Percentiles rank a stretch among this genome's conserved stretches.
Conservation (phyloP, 2,888 invertebrate species). For the Xestia xanthographa region DNA sequence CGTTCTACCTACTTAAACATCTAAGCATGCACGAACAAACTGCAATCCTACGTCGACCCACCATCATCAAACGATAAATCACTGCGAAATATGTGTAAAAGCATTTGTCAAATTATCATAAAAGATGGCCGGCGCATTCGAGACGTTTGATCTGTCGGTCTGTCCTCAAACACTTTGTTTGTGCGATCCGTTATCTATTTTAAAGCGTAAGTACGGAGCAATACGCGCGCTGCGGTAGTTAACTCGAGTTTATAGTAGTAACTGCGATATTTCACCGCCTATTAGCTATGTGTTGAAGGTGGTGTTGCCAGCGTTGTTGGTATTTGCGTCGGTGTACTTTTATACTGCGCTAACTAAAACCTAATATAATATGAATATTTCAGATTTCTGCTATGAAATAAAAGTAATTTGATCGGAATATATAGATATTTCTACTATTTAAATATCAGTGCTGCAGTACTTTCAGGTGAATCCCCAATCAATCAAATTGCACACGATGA, state of each 20-base stretch:
- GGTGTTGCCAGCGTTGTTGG: slow-evolving; percentile 50
- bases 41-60: slow-evolving; percentile 13
- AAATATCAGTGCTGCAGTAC: background rate
- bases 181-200: slow-evolving; percentile 66
- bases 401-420: background rate
- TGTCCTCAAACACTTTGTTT: slow-evolving; percentile 64
- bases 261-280: slow-evolving; percentile 59
- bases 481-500: background rate
- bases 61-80: slow-evolving; percentile 41
- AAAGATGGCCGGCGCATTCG: slow-evolving; percentile 46
- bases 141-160: slow-evolving; percentile 68
- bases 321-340: slow-evolving; percentile 28
- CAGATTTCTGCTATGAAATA: background rate
- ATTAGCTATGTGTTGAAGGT: slow-evolving; percentile 44
- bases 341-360: slow-evolving; percentile 3
- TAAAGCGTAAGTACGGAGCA: slow-evolving; percentile 50
- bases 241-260: slow-evolving; percentile 63
- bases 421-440: background rate
- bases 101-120: slow-evolving; percentile 63
- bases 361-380: slow-evolving; percentile 1
- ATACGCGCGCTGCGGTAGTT: slow-evolving; percentile 53
- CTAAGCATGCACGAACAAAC: slow-evolving; percentile 16
- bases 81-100: slow-evolving; percentile 46
- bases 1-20: slow-evolving; percentile 17
- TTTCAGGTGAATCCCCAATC: background rate